phyloP scores from a whole-genome alignment of 2,797 vertebrate genomes.

The Poeciliopsis gracilis region DNA sequence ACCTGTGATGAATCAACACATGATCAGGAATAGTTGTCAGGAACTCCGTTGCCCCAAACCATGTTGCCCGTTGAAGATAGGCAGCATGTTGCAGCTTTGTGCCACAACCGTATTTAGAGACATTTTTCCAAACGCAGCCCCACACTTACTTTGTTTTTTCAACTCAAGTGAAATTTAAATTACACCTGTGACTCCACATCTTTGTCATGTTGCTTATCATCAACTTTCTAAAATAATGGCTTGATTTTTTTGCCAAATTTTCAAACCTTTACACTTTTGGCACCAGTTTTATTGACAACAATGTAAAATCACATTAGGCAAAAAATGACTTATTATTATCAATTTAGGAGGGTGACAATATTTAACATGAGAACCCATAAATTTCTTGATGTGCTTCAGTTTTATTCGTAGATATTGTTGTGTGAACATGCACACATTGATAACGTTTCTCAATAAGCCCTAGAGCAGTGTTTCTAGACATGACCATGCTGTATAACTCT shows the following conservation, averaged over 20 bases:
- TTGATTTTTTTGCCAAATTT: too few species aligned
- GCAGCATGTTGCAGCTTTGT: background rate
- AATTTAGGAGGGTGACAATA: too few species aligned
- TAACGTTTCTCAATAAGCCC: slow-evolving; percentile 31
- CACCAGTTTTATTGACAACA: background rate
- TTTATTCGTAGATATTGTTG: background rate
- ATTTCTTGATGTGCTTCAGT: background rate
- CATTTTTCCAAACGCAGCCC: too few species aligned
- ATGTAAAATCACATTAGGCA: background rate
- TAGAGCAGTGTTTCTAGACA: slow-evolving; percentile 46
- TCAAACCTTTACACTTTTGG: too few species aligned
- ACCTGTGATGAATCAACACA: background rate
- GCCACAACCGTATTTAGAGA: background rate
- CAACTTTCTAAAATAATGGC: too few species aligned
- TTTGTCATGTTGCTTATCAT: background rate
- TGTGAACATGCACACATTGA: slow-evolving; percentile 14
- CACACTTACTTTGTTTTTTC: background rate
- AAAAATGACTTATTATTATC: background rate
- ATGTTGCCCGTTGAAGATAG: too few species aligned
- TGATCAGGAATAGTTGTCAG: background rate
- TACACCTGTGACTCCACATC: background rate
- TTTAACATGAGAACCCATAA: background rate
- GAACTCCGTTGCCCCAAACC: background rate
- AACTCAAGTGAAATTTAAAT: background rate
- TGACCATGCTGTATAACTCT: slow-evolving; percentile 53